phyloP scores from a whole-genome alignment of 2,888 invertebrate species.

The Drosophila percnosoma region DNA sequence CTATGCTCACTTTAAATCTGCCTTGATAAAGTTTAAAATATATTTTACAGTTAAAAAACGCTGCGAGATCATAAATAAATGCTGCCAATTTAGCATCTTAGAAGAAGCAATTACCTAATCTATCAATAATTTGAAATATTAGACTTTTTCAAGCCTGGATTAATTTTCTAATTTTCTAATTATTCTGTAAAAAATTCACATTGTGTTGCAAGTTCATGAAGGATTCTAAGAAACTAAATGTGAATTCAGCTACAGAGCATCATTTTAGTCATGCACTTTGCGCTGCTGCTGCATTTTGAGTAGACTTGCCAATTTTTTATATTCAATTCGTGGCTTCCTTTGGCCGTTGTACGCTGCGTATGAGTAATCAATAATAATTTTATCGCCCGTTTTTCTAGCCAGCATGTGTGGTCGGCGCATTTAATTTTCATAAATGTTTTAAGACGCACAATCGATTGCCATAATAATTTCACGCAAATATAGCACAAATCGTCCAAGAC shows the following conservation, averaged over 20 bases:
- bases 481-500: slow-evolving; percentile 39
- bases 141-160: rapidly evolving
- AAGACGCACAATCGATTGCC: slow-evolving; percentile 73
- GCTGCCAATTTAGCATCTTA: background rate
- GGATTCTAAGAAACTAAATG: background rate
- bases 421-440: slow-evolving; percentile 61
- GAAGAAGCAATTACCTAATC: background rate
- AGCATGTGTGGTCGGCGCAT: slow-evolving; percentile 53
- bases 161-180: background rate
- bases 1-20: no score
- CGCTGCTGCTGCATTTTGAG: slow-evolving; percentile 1
- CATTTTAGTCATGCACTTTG: background rate
- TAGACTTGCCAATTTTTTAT: slow-evolving; percentile 1
- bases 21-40: background rate
- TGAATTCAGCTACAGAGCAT: slow-evolving; percentile 15
- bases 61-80: background rate
- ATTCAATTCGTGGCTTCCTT: slow-evolving; percentile 35
- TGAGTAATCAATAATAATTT: slow-evolving; percentile 78
- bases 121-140: background rate
- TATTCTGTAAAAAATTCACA: rapidly evolving
- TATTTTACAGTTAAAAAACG: background rate
- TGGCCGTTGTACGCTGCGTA: slow-evolving; percentile 61
- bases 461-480: slow-evolving; percentile 76
- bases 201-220: background rate
- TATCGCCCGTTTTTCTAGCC: slow-evolving; percentile 55